Base-by-base conservation (phyloP, 2,113 vertebrate genomes). In the Aptenodytes patagonicus region DNA sequence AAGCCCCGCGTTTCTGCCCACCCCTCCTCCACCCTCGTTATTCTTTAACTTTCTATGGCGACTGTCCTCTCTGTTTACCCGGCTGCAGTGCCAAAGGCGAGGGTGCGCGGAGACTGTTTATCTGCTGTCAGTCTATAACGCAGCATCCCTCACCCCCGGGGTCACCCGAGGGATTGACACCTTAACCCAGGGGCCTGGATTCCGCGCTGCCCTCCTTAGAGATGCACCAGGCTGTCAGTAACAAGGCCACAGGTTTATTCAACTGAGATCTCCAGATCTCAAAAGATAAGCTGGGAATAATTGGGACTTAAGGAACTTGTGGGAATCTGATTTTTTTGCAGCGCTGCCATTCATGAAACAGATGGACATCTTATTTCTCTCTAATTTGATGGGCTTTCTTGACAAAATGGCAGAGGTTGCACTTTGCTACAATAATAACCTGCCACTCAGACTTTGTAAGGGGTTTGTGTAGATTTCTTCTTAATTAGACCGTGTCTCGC, bases 221-320 rank as follows among this genome's bases (percentile, higher is more conserved):
- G 98, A 98, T 98, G 98, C 99, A 98, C 97, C 98, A 93, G 97
- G 98, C 98, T 98, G 97, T 99, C 99, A 99, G 98, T 99, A 99
- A 99, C 98, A 44, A 96, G 97, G 97, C 97, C 95, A 97, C 97
- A 97, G 98, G 98, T 98, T 99, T 98, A 99, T 99, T 99, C 99
- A 99, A 97, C 98, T 95, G 97, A 97, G 98, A 98, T 98, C 98
- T 72, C 97, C 97, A 92, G 89, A 98, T 97, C 98, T 99, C 98
- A 98, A 98, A 98, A 98, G 98, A 99, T 99, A 99, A 99, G 99
- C 99, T 99, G 98, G 98, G 99, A 99, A 99, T 99, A 99, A 99
- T 99, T 99, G 98, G 98, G 98, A 98, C 94, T 99, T 98, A 97
- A 98, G 97, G 98, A 99, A 98, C 98, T 98, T 96, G 91, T 98